Conservation (phyloP, 2,113 vertebrate genomes). For the Hippocampus zosterae region DNA sequence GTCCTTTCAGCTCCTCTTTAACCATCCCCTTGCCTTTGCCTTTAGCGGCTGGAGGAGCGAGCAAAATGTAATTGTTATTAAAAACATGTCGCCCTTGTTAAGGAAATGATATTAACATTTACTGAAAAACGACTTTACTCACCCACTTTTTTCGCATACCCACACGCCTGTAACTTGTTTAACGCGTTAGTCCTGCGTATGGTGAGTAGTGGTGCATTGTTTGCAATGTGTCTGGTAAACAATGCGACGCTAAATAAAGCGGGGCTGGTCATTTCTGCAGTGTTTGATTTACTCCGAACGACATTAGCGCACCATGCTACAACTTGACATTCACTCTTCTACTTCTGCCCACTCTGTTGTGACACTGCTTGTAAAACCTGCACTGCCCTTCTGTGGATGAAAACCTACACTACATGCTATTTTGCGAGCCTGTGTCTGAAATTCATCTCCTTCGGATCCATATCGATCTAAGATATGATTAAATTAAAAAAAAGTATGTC, state of each 20-base stretch:
- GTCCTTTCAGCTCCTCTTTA: constrained; percentile 7
- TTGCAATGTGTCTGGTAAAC: background rate
- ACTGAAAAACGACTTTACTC: background rate
- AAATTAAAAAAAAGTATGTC: no score
- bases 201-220: background rate
- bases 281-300: no score
- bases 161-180: background rate
- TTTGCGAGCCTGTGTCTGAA: no score
- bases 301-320: background rate
- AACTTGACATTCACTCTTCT: constrained; percentile 3
- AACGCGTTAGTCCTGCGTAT: background rate
- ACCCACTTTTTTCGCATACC: constrained; percentile 13
- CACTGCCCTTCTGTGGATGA: background rate
- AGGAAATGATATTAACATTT: background rate
- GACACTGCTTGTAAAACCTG: background rate
- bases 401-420: background rate
- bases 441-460: no score
- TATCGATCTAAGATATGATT: no score
- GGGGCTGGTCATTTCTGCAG: background rate
- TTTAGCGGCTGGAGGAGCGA: background rate
- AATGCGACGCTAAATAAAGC: background rate
- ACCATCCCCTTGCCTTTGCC: constrained; percentile 9
- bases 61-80: background rate
- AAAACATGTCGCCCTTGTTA: background rate
- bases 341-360: background rate